Base-by-base conservation (phyloP, 2,888 invertebrate genomes). In the Sinodicranocentrus sp. region DNA sequence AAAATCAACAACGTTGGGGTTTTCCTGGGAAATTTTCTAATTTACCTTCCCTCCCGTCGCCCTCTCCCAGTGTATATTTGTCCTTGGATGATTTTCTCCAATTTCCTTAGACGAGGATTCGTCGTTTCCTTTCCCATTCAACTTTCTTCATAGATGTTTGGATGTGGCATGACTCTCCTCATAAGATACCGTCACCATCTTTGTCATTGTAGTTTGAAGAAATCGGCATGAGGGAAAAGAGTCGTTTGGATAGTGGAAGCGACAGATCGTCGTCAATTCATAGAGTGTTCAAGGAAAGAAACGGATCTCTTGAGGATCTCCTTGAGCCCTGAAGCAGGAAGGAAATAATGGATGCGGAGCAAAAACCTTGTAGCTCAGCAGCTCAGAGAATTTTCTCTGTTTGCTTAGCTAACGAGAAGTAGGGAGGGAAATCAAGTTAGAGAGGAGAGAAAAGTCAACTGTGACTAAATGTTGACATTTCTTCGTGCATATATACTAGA, bases 371-470 rank as follows among this genome's bases (percentile, higher is more conserved):
- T 77, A 70, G 76, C 67, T 83, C 70, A 82, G 68, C 67, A 70
- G 82, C 61, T 75, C 26, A 43, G 76, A 83, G 76, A 79, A 82
- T 59, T 85, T 84, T 77, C 65, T 87, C 85, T 88, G 88, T 89
- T 89, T 89, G 88, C 86, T 88, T 86, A 88, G 87, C 89, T 89
- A 89, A 89, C 89, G 89, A 89, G 88, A 87, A 89, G 82, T 80
- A 88, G 88, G 87, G 86, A 83, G 76, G 87, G 86, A 89, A 89
- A 89, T 89, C 88, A 87, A 89, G 89, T 89, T 89, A 89, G 87
- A 77, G 82, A 85, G 33, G 77, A 85, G 86, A 84, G 86, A 80
- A 88, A 88, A 88, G 89, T 88, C 88, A 87, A 88, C 88, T 88
- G 85, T 85, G 87, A 87, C 87, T 88, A 84, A 79, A 87, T 89